Percentiles rank a stretch among this genome's conserved stretches.
Conservation (phyloP, 2,113 vertebrate species). For the Sus scrofa region DNA sequence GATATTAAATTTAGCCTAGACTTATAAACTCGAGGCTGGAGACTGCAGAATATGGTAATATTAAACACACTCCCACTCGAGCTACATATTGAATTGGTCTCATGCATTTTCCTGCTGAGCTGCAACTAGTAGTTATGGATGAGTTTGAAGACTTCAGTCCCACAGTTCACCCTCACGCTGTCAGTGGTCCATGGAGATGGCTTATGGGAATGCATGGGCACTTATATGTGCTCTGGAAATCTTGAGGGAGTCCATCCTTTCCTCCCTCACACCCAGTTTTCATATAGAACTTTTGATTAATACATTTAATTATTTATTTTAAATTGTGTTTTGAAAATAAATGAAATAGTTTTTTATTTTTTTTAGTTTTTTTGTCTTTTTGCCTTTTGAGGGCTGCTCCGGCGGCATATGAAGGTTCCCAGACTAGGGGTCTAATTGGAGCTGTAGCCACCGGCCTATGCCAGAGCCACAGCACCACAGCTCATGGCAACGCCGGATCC, state of each 20-base stretch:
- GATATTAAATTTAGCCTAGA: conserved; percentile 48
- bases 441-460: too few relatives aligned
- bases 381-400: too few relatives aligned
- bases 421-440: too few relatives aligned
- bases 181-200: rapidly evolving
- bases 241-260: conserved; percentile 60
- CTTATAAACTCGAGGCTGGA: neutral
- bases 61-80: neutral
- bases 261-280: neutral
- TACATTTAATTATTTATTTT: neutral
- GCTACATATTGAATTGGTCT: neutral
- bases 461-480: too few relatives aligned
- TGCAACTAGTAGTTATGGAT: neutral
- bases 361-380: too few relatives aligned
- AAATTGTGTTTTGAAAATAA: conserved; percentile 44
- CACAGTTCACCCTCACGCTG: neutral
- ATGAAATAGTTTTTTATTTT: neutral
- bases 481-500: too few relatives aligned
- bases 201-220: conserved; percentile 12
- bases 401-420: too few relatives aligned
- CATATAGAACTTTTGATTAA: neutral
- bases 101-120: neutral
- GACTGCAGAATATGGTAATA: rapidly evolving
- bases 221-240: neutral
- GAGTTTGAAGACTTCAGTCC: neutral